Evolutionary conservation across 2,888 invertebrate species (phyloP), one percentile per base, ranked within the genome.

Genomic region (Colostygia pectinataria): DNA sequence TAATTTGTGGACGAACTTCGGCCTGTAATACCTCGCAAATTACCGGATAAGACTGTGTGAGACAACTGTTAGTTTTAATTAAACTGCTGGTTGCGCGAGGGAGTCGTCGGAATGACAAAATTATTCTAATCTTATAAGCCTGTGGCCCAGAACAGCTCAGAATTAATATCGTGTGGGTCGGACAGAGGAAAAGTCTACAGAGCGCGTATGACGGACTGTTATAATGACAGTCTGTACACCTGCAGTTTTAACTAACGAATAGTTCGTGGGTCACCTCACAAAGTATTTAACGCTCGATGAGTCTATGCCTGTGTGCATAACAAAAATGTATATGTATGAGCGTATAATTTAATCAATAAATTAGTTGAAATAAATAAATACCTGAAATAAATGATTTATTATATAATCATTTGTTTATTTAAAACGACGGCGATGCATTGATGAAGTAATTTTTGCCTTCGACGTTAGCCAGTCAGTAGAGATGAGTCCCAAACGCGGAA

Each of bases 61-160:
- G 89, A 88, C 88, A 89, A 89, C 89, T 89, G 89, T 88, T 90
- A 89, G 89, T 89, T 90, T 90, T 89, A 89, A 90, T 90, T 90
- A 88, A 90, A 89, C 87, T 82, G 85, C 85, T 84, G 88, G 82
- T 87, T 78, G 79, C 76, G 78, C 82, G 84, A 80, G 79, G 80
- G 78, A 83, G 76, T 79, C 79, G 79, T 82, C 71, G 76, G 80
- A 88, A 88, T 80, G 89, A 82, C 84, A 81, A 83, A 89, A 89
- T 89, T 88, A 89, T 90, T 88, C 85, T 90, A 89, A 90, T 90
- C 87, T 85, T 82, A 83, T 85, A 86, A 83, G 83, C 84, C 80
- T 83, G 80, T 83, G 77, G 80, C 75, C 80, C 77, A 71, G 77
- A 81, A 77, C 77, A 71, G 71, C 66, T 68, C 64, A 71, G 79